These are phyloP conservation scores for Disparrhopalites patrizii DNA, from an alignment of 2,888 invertebrate species.

Conservation along the genomic window DNA sequence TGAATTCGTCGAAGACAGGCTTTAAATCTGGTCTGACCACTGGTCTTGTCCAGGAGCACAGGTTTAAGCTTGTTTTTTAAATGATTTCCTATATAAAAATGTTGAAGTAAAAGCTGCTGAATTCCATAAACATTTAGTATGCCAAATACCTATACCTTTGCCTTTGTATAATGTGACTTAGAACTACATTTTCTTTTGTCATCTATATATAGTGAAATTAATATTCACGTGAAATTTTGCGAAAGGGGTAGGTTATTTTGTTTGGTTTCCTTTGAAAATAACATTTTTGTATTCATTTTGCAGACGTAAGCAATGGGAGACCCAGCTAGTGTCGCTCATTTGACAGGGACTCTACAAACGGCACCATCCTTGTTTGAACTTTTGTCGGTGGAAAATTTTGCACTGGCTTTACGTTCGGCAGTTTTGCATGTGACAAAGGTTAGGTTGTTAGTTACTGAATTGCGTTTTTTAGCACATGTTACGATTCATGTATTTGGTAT, in stretches of 20 bases:
- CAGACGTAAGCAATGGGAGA: neutral
- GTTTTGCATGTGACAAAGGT: constrained; percentile 40
- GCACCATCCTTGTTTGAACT: constrained; percentile 41
- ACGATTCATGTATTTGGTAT: neutral
- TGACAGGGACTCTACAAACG: constrained; percentile 33
- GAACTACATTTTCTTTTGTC: neutral
- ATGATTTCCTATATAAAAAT: too few species aligned
- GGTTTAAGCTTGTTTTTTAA: too few species aligned
- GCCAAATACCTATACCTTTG: too few species aligned
- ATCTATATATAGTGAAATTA: neutral
- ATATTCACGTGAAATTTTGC: too few species aligned
- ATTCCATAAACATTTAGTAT: too few species aligned
- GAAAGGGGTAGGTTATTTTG: neutral
- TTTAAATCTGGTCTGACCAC: too few species aligned
- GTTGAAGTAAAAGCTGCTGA: too few species aligned
- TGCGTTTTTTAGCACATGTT: neutral
- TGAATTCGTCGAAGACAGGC: too few species aligned
- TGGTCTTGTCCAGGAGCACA: too few species aligned
- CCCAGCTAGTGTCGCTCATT: constrained; percentile 30
- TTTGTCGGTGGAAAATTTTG: constrained; percentile 40
- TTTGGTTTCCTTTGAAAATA: neutral
- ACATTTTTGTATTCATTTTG: constrained; percentile 43
- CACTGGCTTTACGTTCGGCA: constrained; percentile 39
- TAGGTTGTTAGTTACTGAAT: too few species aligned
- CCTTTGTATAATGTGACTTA: too few species aligned